phyloP scores from a whole-genome alignment of 2,888 invertebrate genomes.

The Eumacrocentrus americanus region DNA sequence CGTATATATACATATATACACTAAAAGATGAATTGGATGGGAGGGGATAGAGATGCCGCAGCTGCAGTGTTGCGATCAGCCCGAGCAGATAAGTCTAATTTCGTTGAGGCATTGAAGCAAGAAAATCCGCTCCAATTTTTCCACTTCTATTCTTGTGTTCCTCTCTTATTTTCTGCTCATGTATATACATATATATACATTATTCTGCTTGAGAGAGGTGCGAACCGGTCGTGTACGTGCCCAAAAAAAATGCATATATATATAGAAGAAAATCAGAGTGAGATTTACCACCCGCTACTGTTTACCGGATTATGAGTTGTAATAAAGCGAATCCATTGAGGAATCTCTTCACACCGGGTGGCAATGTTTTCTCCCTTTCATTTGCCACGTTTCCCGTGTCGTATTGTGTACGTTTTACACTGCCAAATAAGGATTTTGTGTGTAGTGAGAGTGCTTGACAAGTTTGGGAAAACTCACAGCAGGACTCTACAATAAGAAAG shows the following conservation, averaged over 20 bases:
- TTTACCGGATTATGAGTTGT: conserved; percentile 36
- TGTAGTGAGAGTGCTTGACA: conserved; percentile 41
- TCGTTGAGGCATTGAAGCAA: conserved; percentile 36
- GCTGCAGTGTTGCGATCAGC: conserved; percentile 47
- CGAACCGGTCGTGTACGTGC: conserved; percentile 24
- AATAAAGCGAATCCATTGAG: conserved; percentile 24
- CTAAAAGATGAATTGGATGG: background rate
- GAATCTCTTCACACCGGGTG: conserved; percentile 22
- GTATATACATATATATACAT: background rate
- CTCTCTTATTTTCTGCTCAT: background rate
- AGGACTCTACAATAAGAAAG: conserved; percentile 36
- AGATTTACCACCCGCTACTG: conserved; percentile 42
- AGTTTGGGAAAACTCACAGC: conserved; percentile 57
- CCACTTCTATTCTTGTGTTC: conserved; percentile 17
- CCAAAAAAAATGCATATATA: background rate
- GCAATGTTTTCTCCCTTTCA: conserved; percentile 19
- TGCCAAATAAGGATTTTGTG: background rate
- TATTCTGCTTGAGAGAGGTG: conserved; percentile 31
- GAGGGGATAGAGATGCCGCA: conserved; percentile 21
- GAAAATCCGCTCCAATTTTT: conserved; percentile 57
- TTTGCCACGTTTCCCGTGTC: background rate
- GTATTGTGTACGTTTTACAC: conserved; percentile 17
- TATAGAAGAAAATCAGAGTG: conserved; percentile 30
- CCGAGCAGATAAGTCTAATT: conserved; percentile 58
- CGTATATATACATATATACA: background rate